These are phyloP conservation scores for Aphaenogaster rudis DNA, from an alignment of 1,140 invertebrate species.

Conservation along the genomic window DNA sequence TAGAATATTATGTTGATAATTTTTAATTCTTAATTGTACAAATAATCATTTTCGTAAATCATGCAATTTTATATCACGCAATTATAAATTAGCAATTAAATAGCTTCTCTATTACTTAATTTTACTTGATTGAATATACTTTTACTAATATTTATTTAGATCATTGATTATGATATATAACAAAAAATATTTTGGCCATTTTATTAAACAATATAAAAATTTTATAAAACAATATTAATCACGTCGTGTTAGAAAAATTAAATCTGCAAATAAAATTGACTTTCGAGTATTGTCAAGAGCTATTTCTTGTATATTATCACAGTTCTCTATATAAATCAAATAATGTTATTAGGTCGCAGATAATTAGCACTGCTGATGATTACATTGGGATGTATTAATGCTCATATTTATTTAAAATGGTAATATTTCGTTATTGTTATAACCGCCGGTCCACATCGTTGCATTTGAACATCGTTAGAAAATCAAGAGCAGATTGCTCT, in stretches of 20 bases:
- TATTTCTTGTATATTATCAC: not conserved
- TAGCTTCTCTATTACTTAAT: not conserved
- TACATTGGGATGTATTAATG: not conserved
- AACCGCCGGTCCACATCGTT: not conserved
- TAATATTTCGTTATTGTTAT: not conserved
- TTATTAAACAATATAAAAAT: not conserved
- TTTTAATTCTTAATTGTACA: not conserved
- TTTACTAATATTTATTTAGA: not conserved
- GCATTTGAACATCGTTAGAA: not conserved
- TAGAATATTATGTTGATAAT: constrained; percentile 14
- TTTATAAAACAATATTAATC: not conserved
- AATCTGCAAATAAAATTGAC: not conserved
- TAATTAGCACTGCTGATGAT: no score
- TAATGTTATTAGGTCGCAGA: not conserved
- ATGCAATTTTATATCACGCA: not conserved
- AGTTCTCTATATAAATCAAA: not conserved
- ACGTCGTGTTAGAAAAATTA: not conserved
- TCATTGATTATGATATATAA: not conserved
- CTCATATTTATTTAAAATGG: not conserved
- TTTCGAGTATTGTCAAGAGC: not conserved
- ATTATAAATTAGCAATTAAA: not conserved
- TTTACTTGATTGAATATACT: not conserved
- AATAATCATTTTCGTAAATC: not conserved
- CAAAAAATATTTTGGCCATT: constrained; percentile 2
- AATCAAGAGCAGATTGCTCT: not conserved